These are phyloP conservation scores for Sinocyclocheilus rhinocerous DNA, from an alignment of 2,113 vertebrate genomes.

Conservation along the genomic window DNA sequence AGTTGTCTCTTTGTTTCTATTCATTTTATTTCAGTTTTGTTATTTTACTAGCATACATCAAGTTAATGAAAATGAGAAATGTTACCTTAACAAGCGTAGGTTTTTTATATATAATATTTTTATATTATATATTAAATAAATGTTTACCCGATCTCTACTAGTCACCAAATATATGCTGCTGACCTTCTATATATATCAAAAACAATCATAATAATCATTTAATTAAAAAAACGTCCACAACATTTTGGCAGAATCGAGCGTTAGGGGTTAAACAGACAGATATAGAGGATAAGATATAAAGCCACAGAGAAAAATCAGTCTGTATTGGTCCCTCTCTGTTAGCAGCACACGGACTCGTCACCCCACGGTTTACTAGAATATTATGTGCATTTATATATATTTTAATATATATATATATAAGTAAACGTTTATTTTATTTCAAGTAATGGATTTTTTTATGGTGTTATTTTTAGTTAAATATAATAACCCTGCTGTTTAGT, in stretches of 20 bases:
- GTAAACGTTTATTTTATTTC: too few species aligned
- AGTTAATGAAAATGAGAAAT: too few species aligned
- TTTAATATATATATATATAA: constrained; percentile 71
- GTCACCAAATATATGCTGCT: constrained; percentile 66
- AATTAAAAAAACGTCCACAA: constrained; percentile 53
- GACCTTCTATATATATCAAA: constrained; percentile 30
- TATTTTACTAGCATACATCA: too few species aligned
- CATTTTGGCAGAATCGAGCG: constrained; percentile 70
- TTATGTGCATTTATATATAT: constrained; percentile 55
- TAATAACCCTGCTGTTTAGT: too few species aligned
- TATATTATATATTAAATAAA: too few species aligned
- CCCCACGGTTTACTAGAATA: constrained; percentile 42
- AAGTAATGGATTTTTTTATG: too few species aligned
- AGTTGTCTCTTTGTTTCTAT: too few species aligned
- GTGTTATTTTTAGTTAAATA: too few species aligned
- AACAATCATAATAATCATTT: constrained; percentile 57
- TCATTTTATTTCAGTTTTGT: too few species aligned
- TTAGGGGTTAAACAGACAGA: constrained; percentile 54
- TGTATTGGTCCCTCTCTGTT: constrained; percentile 65
- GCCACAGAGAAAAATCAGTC: constrained; percentile 57
- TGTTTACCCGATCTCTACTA: constrained; percentile 1
- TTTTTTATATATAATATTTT: too few species aligned
- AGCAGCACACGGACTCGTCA: constrained; percentile 67
- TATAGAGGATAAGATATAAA: constrained; percentile 54
- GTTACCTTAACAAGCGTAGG: too few species aligned